These are phyloP conservation scores for Muscicapa adusta DNA, from an alignment of 2,113 vertebrate species.

Conservation along the genomic window DNA sequence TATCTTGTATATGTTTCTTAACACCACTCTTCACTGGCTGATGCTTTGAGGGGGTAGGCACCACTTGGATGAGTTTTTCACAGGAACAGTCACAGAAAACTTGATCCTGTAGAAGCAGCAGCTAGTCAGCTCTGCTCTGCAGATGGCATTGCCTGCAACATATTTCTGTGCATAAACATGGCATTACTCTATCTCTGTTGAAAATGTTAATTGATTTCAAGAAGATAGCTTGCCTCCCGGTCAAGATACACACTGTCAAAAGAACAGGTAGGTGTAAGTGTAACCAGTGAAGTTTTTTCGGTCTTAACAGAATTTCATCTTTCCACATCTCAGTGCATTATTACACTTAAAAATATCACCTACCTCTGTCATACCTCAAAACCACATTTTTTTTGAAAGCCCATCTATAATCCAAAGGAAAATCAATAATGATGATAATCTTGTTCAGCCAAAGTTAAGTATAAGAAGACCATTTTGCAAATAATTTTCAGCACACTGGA, in stretches of 20 bases:
- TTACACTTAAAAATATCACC: not conserved
- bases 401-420: not conserved
- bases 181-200: constrained; percentile 38
- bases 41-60: not conserved
- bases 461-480: not conserved
- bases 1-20: not conserved
- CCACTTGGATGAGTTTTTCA: not conserved
- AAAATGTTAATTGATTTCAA: constrained; percentile 65
- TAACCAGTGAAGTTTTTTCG: not conserved
- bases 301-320: not conserved
- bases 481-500: not conserved
- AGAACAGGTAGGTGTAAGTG: constrained; percentile 17
- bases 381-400: not conserved
- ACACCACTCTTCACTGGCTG: not conserved
- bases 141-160: constrained; percentile 58
- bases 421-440: not conserved
- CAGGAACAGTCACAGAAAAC: not conserved
- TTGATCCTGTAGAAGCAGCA: not conserved
- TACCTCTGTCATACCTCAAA: not conserved
- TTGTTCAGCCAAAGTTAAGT: not conserved
- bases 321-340: not conserved
- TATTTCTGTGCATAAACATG: constrained; percentile 48
- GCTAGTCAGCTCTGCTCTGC: constrained; percentile 25
- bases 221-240: constrained; percentile 32
- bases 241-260: constrained; percentile 29